phyloP scores from a whole-genome alignment of 1,140 invertebrate species.

The Drosophila burlai region DNA sequence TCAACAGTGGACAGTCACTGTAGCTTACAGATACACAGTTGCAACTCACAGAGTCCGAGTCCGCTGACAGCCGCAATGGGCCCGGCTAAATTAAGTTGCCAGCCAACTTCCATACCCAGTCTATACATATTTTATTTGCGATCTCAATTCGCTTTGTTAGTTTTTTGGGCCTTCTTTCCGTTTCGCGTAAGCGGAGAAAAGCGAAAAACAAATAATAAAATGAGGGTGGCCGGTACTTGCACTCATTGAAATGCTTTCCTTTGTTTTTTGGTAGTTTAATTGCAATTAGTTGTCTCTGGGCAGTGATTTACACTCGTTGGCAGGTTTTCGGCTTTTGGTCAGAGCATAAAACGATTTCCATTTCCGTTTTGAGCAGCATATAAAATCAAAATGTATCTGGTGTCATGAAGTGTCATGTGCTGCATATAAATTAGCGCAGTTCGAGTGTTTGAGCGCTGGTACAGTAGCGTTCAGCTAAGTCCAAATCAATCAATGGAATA shows the following conservation, averaged over 20 bases:
- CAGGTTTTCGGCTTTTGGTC: slow-evolving; percentile 48
- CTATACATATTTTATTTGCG: slow-evolving; percentile 40
- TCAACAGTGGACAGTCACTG: slow-evolving; percentile 51
- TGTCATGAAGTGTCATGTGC: slow-evolving; percentile 31
- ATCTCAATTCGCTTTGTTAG: slow-evolving; percentile 53
- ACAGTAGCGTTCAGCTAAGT: slow-evolving; percentile 32
- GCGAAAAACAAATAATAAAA: slow-evolving; percentile 14
- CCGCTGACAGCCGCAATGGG: slow-evolving; percentile 27
- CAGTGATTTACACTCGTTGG: slow-evolving; percentile 30
- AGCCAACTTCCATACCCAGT: slow-evolving; percentile 21
- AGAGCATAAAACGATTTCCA: slow-evolving; percentile 64
- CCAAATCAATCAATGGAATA: background rate
- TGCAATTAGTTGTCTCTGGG: slow-evolving; percentile 41
- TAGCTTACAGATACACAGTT: slow-evolving; percentile 34
- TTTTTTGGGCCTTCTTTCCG: slow-evolving; percentile 16
- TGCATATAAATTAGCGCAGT: slow-evolving; percentile 69
- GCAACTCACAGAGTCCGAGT: slow-evolving; percentile 11
- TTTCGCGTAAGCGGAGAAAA: slow-evolving; percentile 5
- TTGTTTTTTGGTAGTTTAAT: slow-evolving; percentile 39
- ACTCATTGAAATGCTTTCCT: slow-evolving; percentile 13
- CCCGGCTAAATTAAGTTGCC: slow-evolving; percentile 49
- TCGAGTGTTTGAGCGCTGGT: slow-evolving; percentile 29
- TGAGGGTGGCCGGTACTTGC: slow-evolving; percentile 31
- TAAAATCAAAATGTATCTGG: slow-evolving; percentile 51
- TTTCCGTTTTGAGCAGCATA: slow-evolving; percentile 66